Evolutionary conservation across 2,113 vertebrate species (phyloP), one percentile per base, ranked within the genome.

Genomic region (Limnothrissa miodon): DNA sequence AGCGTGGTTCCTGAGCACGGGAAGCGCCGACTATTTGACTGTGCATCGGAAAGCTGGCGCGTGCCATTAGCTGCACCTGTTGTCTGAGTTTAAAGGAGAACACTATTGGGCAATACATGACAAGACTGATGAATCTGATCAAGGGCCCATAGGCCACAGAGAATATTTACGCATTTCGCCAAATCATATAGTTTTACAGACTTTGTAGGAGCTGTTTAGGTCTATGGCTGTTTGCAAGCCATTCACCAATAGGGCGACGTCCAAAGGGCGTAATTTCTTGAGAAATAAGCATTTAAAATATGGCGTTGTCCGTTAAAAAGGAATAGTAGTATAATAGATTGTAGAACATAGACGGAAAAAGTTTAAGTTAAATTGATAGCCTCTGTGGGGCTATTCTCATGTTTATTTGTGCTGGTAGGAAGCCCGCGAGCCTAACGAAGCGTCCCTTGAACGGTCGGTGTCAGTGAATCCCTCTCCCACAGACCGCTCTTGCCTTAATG

Each of bases 401-500:
- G 59, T 62, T 62, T 62, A 29, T 62, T 25, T 29, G 13, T 62
- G 8, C n/a, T 62, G 59, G n/a, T n/a, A 62, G 25, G 25, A 62
- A 62, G 59, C 59, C 23, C 29, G 59, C 10, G n/a, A 62, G 59
- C n/a, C 59, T 62, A n/a, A 29, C 7, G 59, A 62, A 62, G 9
- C 25, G 59, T 9, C 80, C 84, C 0, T 84, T 87, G 82, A 74
- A 11, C 33, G 66, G 66, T 13, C 33, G 33, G 25, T 74, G 66
- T 74, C 66, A 33, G 66, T 74, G 66, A 66, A 66, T 66, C 59
- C 79, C 80, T 86, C 86, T 80, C 79, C 2, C 86, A 33, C 79
- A 79, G 86, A 83, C 80, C 83, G 45, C 83, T 45, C 45, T 45
- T 81, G 45, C 56, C 80, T 83, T 85, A 83, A 85, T 86, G 85